These are phyloP conservation scores for Pristionchus pacificus DNA, from an alignment of 1,140 invertebrate species.

Conservation along the genomic window DNA sequence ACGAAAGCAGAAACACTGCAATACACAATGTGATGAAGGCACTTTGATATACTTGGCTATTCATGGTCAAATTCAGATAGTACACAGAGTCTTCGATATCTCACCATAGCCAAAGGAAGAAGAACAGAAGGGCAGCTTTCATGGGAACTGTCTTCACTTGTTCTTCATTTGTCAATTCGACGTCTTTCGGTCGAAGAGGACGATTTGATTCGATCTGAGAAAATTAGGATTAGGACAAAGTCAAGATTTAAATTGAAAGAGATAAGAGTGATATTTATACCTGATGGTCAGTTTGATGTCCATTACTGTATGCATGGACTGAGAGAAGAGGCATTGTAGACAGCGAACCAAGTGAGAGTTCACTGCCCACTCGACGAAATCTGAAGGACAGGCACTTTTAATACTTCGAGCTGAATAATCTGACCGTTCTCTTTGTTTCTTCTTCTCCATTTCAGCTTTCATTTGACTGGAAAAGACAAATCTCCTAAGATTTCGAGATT, in stretches of 20 bases:
- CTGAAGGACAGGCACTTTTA: too few species aligned
- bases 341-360: slow-evolving; percentile 17
- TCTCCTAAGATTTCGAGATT: not conserved
- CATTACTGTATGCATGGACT: not conserved
- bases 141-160: slow-evolving; percentile 31
- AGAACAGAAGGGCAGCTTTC: slow-evolving; percentile 27
- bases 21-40: not conserved
- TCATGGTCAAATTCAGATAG: too few species aligned
- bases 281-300: not conserved
- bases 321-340: slow-evolving; percentile 21
- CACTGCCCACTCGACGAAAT: slow-evolving; percentile 26
- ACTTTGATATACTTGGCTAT: not conserved
- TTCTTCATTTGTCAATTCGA: slow-evolving; percentile 19
- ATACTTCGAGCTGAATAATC: too few species aligned
- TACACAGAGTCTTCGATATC: too few species aligned
- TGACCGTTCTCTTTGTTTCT: not conserved
- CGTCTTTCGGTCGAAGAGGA: slow-evolving; percentile 16
- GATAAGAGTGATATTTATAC: too few species aligned
- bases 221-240: too few species aligned
- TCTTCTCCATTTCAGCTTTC: not conserved
- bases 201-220: slow-evolving; percentile 30
- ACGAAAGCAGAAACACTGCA: not conserved
- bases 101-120: slow-evolving; percentile 21
- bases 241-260: too few species aligned
- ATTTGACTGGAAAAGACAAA: not conserved